Evolutionary conservation across 2,797 vertebrate species (phyloP), one percentile per base, ranked within the genome.

Genomic region (Serranus cabrilla): DNA sequence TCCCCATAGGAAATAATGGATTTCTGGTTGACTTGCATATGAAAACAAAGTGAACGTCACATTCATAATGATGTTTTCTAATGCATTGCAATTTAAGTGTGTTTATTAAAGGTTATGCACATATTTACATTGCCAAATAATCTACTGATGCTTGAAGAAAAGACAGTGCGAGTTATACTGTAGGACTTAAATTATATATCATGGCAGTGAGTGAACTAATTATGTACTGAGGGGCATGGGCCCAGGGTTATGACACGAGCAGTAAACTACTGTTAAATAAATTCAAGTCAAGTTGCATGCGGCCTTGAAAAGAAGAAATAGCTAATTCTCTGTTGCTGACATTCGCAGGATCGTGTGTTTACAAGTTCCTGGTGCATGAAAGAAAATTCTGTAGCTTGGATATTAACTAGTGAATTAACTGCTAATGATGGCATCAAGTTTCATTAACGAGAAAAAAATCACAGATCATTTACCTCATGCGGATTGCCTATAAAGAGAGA

Each of bases 391-490:
- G 54, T 77, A 81, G 68, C 84, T 73, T 80, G 71, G 78, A 86
- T 87, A 91, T 90, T 93, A 86, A 80, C 78, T 78, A 89, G 83
- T 81, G 78, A 93, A 91, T 92, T 88, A 89, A 80, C 72, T 61
- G 74, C 81, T 87, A 87, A 91, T 88, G 65, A 86, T 89, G 76
- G 66, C 74, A 75, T 87, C 73, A 87, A 78, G 50, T 84, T 77
- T 69, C 74, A 77, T 87, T 75, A 86, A 88, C 82, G 78, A 61
- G 52, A 73, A 79, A 63, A 75, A 74, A 89, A 82, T 81, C 45
- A 87, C 74, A 86, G 74, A 81, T 87, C 61, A 86, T 89, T 89
- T 88, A 65, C 69, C 45, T 68, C 71, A 81, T 78, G 67, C 82
- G 46, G 62, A 61, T 83, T 60, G 50, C 55, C 23, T 68, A 59